These are phyloP conservation scores for Zoanthus sociatus DNA, from an alignment of 92 coral and sea anemone species.

Conservation along the genomic window DNA sequence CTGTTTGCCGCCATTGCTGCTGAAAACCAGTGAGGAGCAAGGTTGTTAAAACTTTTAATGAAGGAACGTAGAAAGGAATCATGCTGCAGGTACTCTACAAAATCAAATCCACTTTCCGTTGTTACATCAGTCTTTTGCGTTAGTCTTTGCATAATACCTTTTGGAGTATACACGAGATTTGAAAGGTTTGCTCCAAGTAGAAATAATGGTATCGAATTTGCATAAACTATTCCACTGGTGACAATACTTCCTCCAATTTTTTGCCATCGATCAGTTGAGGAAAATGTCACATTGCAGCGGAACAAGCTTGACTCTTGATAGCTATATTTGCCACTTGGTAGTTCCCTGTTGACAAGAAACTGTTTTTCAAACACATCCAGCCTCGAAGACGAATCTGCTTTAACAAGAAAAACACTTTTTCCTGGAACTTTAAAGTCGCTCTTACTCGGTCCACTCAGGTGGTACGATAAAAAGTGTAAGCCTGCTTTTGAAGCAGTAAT, in stretches of 20 bases:
- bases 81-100: conserved; percentile 47
- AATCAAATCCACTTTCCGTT: neutral
- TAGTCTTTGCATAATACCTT: conserved; percentile 18
- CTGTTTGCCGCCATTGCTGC: conserved; percentile 24
- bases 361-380: conserved; percentile 11
- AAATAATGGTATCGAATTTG: conserved; percentile 49
- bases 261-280: conserved; percentile 56
- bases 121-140: conserved; percentile 1
- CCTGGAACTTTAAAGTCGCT: conserved; percentile 53
- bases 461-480: conserved; percentile 25
- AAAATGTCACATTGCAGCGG: conserved; percentile 44
- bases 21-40: conserved; percentile 63
- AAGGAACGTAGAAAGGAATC: conserved; percentile 55
- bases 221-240: conserved; percentile 55
- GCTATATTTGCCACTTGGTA: conserved; percentile 56
- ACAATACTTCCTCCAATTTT: neutral
- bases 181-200: conserved; percentile 47
- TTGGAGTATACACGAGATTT: neutral
- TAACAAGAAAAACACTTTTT: conserved; percentile 37
- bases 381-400: conserved; percentile 18
- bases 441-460: conserved; percentile 27
- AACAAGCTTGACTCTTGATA: neutral
- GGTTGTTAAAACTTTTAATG: conserved; percentile 34
- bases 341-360: conserved; percentile 45
- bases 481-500: conserved; percentile 46